Percentiles rank a stretch among this genome's conserved stretches.
Evolutionary conservation across 2,888 invertebrate species (phyloP).

Genomic region (Apamea epomidion): DNA sequence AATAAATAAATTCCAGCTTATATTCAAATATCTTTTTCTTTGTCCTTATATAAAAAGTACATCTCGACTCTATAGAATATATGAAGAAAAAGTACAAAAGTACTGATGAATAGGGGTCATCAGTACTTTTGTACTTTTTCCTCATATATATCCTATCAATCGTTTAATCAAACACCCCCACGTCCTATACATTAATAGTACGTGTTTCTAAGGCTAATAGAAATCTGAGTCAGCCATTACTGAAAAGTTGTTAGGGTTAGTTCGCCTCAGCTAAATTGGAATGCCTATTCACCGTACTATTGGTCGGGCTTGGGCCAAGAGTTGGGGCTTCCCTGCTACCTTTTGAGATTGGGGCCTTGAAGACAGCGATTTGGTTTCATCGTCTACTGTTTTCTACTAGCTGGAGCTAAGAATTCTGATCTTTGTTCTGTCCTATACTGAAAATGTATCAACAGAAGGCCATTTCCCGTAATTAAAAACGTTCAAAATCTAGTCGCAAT

Average conservation of each 20-base stretch:
- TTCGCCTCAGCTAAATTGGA: conserved; percentile 66
- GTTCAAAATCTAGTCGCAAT: no score
- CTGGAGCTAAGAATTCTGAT: neutral
- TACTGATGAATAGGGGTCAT: neutral
- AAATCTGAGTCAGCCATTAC: conserved; percentile 48
- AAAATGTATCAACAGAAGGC: neutral
- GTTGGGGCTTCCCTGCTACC: conserved; percentile 29
- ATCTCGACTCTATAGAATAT: no score
- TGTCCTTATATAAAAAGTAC: neutral
- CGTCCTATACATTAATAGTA: conserved; percentile 37
- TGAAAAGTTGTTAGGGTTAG: conserved; percentile 41
- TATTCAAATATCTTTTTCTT: neutral
- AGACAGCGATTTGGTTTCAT: neutral
- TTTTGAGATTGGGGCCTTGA: conserved; percentile 41
- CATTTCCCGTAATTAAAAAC: no score
- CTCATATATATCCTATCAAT: conserved; percentile 13
- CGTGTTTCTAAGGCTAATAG: conserved; percentile 46
- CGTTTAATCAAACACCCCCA: conserved; percentile 32
- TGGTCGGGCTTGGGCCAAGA: conserved; percentile 45
- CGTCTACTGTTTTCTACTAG: neutral
- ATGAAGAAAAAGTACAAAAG: no score
- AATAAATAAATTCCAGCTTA: no score
- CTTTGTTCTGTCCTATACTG: neutral
- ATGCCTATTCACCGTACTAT: conserved; percentile 68
- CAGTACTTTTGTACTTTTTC: neutral